Base-by-base conservation (phyloP, 2,888 invertebrate species). In the Arrhopalites spinosus region DNA sequence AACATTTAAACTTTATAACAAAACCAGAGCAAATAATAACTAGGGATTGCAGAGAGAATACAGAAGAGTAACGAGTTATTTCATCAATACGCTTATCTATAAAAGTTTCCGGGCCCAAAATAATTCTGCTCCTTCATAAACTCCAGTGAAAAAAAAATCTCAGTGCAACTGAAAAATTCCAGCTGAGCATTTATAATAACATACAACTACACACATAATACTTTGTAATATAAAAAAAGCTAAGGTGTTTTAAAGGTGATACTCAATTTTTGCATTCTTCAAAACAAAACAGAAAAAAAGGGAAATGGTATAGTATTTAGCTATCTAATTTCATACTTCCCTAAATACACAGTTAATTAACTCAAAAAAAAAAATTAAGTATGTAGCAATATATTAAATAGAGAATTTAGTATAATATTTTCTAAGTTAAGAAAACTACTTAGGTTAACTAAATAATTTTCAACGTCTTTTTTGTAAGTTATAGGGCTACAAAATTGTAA, bases 81-180 rank as follows among this genome's bases (percentile, higher is more conserved):
- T 66, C 66, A 66, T 50, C 68, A 68, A 25, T 68, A 68, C 68
- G 47, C 47, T 50, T 68, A 68, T 43, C 47, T 23, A 69, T 17
- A 53, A 66, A 30, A 17, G n/a, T 61, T 27, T 3, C 64, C 7
- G 36, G 36, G n/a, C 29, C 64, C 29, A 64, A 68, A 66, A 66
- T 45, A 43, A 66, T 45, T 43, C 43, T 66, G 20, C 47, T 68
- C 50, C 47, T 50, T 50, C 23, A 27, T 25, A 47, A 68, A 47
- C 30, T 47, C 43, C 13, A 45, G 68, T 53, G 69, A 69, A 53
- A 25, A n/a, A 29, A 50, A 69, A 59, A 45, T 70, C 56, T 70
- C 70, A 70, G 59, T 59, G 47, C 56, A 20, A 70, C 70, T 70
- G 70, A 66, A 66, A 67, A 68, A 70, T 70, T 70, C 70, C 70